A percentile compares a stretch with the other conserved stretches of the same genome.
phyloP scores from a whole-genome alignment of 2,797 vertebrate species.

The Synanceia verrucosa region DNA sequence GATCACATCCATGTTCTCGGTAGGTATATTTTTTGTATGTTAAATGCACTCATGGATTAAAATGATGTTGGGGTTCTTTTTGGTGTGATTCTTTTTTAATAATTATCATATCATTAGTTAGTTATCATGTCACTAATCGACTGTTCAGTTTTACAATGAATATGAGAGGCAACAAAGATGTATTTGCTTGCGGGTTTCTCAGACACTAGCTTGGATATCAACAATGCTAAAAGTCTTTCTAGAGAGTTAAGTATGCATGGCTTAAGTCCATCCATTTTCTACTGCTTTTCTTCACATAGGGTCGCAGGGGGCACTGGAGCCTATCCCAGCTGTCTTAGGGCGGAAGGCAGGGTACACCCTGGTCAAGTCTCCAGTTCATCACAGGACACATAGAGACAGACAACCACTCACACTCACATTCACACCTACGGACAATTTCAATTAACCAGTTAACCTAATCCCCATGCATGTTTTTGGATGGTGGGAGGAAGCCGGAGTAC shows the following conservation, averaged over 20 bases:
- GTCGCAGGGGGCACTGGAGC: too few species aligned
- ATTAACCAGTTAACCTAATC: too few species aligned
- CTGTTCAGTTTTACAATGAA: slow-evolving; percentile 7
- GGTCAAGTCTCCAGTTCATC: too few species aligned
- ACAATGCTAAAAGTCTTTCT: neutral
- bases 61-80: slow-evolving; percentile 64
- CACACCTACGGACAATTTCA: too few species aligned
- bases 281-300: too few species aligned
- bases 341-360: too few species aligned
- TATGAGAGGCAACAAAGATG: neutral
- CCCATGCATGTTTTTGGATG: too few species aligned
- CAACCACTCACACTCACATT: too few species aligned
- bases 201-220: slow-evolving; percentile 26
- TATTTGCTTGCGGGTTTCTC: neutral
- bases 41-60: slow-evolving; percentile 72
- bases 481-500: too few species aligned
- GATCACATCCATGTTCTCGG: slow-evolving; percentile 61
- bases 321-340: too few species aligned
- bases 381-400: too few species aligned
- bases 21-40: slow-evolving; percentile 67
- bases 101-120: slow-evolving; percentile 11
- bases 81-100: slow-evolving; percentile 53
- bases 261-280: too few species aligned
- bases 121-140: neutral
- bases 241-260: slow-evolving; percentile 24